Conservation (phyloP, 2,797 vertebrate species). For the Fundulus diaphanus region DNA sequence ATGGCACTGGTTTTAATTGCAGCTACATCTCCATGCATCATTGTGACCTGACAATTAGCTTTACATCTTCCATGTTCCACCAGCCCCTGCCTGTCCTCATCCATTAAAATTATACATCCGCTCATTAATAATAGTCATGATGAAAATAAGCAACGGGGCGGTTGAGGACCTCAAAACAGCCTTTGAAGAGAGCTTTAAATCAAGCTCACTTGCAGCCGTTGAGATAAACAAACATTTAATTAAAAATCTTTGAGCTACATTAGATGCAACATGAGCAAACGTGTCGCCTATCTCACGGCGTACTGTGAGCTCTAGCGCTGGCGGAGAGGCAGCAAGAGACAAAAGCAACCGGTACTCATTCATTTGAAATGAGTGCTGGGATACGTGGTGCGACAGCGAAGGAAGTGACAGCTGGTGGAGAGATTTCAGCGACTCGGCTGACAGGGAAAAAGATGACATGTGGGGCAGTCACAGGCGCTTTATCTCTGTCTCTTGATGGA, state of each 20-base stretch:
- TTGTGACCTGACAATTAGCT: conserved; percentile 49
- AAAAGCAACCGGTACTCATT: conserved; percentile 50
- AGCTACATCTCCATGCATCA: conserved; percentile 34
- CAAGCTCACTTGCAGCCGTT: conserved; percentile 21
- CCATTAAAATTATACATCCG: conserved; percentile 42
- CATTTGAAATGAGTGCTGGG: conserved; percentile 63
- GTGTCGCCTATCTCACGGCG: conserved; percentile 22
- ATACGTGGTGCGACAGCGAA: conserved; percentile 24
- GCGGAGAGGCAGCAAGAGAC: conserved; percentile 33
- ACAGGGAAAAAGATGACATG: conserved; percentile 24
- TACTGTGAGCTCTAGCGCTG: conserved; percentile 32
- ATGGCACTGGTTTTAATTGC: conserved; percentile 39
- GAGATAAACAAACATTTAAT: conserved; percentile 39
- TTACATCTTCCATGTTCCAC: conserved; percentile 23
- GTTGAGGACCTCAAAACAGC: conserved; percentile 25
- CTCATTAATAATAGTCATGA: conserved; percentile 44
- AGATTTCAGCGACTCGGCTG: conserved; percentile 31
- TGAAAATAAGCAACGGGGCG: conserved; percentile 12
- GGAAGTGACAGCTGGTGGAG: conserved; percentile 57
- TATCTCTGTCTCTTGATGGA: neutral
- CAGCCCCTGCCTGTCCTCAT: conserved; percentile 37
- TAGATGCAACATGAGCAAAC: conserved; percentile 32
- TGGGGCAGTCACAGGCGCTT: conserved; percentile 1
- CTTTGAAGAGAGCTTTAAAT: conserved; percentile 24
- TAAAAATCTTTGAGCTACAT: conserved; percentile 36